A percentile compares a stretch with the other conserved stretches of the same genome.
phyloP scores from a whole-genome alignment of 1,140 invertebrate genomes.

The Aphidius gifuensis region DNA sequence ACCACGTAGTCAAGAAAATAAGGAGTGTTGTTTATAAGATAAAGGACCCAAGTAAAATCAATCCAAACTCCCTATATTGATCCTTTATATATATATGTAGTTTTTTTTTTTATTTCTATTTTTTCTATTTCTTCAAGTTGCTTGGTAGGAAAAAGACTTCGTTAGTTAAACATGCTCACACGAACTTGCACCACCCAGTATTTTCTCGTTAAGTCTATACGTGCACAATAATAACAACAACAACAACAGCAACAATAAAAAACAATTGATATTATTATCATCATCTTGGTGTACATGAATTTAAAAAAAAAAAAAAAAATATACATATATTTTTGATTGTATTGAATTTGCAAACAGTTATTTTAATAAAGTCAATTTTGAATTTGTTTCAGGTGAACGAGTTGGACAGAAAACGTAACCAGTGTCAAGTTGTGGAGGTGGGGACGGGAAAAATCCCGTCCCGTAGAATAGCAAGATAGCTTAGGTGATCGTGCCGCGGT shows the following conservation, averaged over 20 bases:
- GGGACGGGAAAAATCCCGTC: slow-evolving; percentile 27
- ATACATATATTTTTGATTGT: no score
- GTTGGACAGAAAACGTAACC: slow-evolving; percentile 5
- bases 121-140: slow-evolving; percentile 1
- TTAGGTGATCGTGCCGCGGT: slow-evolving; percentile 32
- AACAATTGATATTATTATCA: no score
- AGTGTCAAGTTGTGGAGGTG: slow-evolving; percentile 14
- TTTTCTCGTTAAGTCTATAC: slow-evolving; percentile 24
- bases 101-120: neutral
- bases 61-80: slow-evolving; percentile 29
- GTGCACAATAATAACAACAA: neutral
- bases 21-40: no score
- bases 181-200: slow-evolving; percentile 11
- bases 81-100: slow-evolving; percentile 11
- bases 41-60: slow-evolving; percentile 22
- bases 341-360: no score
- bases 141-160: slow-evolving; percentile 19
- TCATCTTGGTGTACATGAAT: no score
- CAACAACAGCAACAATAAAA: no score
- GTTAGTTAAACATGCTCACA: slow-evolving; percentile 30
- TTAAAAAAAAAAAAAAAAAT: no score
- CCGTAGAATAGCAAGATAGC: slow-evolving; percentile 38
- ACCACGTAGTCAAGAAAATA: slow-evolving; percentile 7
- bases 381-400: slow-evolving; percentile 15
- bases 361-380: neutral